These are phyloP conservation scores for Ganaspis sp. DNA, from an alignment of 1,140 invertebrate species.

Conservation along the genomic window DNA sequence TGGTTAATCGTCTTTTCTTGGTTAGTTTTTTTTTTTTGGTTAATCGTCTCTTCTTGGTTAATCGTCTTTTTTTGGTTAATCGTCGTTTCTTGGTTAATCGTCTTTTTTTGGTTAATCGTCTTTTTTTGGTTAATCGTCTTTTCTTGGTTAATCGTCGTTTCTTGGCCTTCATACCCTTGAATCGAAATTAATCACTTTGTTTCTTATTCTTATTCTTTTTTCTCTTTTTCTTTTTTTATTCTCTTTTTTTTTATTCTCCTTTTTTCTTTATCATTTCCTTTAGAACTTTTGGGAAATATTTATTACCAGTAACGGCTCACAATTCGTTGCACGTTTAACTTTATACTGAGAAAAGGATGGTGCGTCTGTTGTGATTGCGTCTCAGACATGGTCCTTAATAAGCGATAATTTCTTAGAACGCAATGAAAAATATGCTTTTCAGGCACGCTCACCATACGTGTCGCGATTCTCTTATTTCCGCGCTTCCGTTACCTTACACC, in stretches of 20 bases:
- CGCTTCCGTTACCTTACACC: not conserved
- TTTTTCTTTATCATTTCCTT: not conserved
- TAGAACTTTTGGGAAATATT: slow-evolving; percentile 18
- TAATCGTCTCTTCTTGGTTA: too few relatives aligned
- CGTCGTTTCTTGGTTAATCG: too few relatives aligned
- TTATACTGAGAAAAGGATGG: slow-evolving; percentile 24
- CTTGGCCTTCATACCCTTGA: not conserved
- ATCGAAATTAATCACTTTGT: not conserved
- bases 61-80: too few relatives aligned
- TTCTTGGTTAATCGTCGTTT: too few relatives aligned
- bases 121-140: too few relatives aligned
- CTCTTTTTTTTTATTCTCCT: too few relatives aligned
- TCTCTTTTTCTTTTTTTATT: too few relatives aligned
- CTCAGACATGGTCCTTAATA: slow-evolving; percentile 28
- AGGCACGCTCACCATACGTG: slow-evolving; percentile 19
- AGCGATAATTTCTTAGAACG: slow-evolving; percentile 16
- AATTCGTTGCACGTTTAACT: slow-evolving; percentile 24
- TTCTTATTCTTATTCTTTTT: too few relatives aligned
- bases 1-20: too few relatives aligned
- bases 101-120: too few relatives aligned
- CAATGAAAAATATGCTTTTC: slow-evolving; percentile 29
- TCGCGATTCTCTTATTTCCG: slow-evolving; percentile 8
- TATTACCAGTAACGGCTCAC: not conserved
- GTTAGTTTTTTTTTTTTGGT: too few relatives aligned
- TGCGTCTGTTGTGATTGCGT: slow-evolving; percentile 3